Conservation (phyloP, 1,140 invertebrate genomes). For the Arion vulgaris region DNA sequence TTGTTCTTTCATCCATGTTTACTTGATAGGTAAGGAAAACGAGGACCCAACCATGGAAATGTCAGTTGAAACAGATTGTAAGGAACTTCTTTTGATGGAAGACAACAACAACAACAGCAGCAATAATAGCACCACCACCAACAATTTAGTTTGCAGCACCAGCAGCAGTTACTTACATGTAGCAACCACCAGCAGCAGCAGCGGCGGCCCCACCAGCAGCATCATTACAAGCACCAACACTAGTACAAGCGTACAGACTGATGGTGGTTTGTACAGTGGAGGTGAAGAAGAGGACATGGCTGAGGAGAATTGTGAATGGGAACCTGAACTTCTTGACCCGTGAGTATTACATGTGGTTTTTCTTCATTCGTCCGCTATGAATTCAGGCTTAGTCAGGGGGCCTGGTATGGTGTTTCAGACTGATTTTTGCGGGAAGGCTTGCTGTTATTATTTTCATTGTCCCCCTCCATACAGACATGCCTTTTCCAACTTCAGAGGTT, state of each 20-base stretch:
- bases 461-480: too few species aligned
- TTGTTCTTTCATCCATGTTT: too few species aligned
- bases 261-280: slow-evolving; percentile 29
- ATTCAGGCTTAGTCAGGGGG: too few species aligned
- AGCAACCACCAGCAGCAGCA: slow-evolving; percentile 12
- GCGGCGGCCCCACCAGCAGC: not conserved
- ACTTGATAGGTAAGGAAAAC: slow-evolving; percentile 63
- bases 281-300: slow-evolving; percentile 54
- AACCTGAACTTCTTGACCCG: slow-evolving; percentile 84
- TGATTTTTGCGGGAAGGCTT: too few species aligned
- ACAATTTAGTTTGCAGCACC: not conserved
- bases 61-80: not conserved
- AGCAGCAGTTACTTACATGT: slow-evolving; percentile 24
- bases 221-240: not conserved
- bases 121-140: slow-evolving; percentile 5
- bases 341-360: too few species aligned
- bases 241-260: slow-evolving; percentile 29
- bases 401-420: too few species aligned
- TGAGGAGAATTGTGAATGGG: slow-evolving; percentile 75
- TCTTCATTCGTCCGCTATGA: too few species aligned
- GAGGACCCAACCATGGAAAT: slow-evolving; percentile 52
- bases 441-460: too few species aligned
- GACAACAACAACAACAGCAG: slow-evolving; percentile 53
- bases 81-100: slow-evolving; percentile 39
- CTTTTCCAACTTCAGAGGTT: too few species aligned